Evolutionary conservation across 2,888 invertebrate species (phyloP).

Genomic region (Oxytorus armatus): DNA sequence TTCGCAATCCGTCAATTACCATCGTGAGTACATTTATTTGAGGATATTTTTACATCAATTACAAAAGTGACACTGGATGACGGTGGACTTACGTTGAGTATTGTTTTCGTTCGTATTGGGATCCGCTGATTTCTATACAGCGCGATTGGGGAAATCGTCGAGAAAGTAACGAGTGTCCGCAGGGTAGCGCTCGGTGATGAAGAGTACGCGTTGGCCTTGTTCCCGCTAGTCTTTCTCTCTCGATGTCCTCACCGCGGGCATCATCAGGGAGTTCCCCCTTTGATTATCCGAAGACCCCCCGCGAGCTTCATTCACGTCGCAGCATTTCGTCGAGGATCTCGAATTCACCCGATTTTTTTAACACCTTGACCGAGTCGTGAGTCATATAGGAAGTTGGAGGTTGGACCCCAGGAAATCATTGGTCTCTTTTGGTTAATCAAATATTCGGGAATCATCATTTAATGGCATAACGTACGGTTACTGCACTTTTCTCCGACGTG

Average conservation of each 20-base stretch:
- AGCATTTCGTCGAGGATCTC: constrained; percentile 20
- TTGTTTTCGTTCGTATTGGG: background rate
- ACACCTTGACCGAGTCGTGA: constrained; percentile 22
- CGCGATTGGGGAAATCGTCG: constrained; percentile 35
- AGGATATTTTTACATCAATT: too few species aligned
- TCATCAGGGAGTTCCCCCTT: constrained; percentile 11
- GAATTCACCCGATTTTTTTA: constrained; percentile 29
- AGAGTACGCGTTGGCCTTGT: constrained; percentile 8
- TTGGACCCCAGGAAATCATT: background rate
- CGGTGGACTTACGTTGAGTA: background rate
- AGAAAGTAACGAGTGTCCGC: constrained; percentile 42
- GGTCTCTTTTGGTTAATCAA: background rate
- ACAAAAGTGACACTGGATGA: too few species aligned
- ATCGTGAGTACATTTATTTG: background rate
- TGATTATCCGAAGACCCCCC: constrained; percentile 31
- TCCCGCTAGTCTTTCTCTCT: background rate
- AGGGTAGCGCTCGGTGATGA: constrained; percentile 21
- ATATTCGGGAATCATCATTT: background rate
- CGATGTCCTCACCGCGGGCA: constrained; percentile 18
- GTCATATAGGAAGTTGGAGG: background rate
- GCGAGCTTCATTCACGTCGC: constrained; percentile 13
- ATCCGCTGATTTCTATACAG: constrained; percentile 22
- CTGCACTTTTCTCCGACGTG: background rate
- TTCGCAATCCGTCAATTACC: background rate
- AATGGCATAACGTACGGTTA: too few species aligned